These are phyloP conservation scores for Lepidurus packardi DNA, from an alignment of 1,140 invertebrate genomes.

Conservation along the genomic window DNA sequence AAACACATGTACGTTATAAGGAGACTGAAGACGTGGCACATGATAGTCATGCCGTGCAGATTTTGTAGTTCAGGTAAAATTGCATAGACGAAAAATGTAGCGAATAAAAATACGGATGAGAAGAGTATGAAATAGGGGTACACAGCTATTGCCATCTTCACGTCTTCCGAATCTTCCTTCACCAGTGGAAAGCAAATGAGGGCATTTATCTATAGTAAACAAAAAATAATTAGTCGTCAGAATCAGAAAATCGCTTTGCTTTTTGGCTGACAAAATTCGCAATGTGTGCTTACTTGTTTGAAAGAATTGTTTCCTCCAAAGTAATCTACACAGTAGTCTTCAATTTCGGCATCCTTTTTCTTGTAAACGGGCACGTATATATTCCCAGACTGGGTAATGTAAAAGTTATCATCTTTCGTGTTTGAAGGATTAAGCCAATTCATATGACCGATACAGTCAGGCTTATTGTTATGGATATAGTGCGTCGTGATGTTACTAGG, in stretches of 20 bases:
- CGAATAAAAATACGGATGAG: slow-evolving; percentile 62
- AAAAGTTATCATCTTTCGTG: background rate
- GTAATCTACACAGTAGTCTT: slow-evolving; percentile 23
- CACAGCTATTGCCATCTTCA: background rate
- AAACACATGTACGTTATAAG: slow-evolving; percentile 56
- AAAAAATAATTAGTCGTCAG: background rate
- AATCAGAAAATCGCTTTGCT: background rate
- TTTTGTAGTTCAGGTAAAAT: slow-evolving; percentile 62
- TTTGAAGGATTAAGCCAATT: background rate
- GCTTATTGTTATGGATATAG: background rate
- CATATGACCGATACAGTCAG: background rate
- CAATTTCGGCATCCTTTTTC: background rate
- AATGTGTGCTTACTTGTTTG: background rate
- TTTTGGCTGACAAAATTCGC: background rate
- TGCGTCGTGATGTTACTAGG: background rate
- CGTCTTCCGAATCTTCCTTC: slow-evolving; percentile 5
- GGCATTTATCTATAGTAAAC: background rate
- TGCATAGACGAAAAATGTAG: slow-evolving; percentile 64
- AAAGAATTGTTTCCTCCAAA: background rate
- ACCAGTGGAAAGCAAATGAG: slow-evolving; percentile 25
- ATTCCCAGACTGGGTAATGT: background rate
- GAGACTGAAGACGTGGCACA: slow-evolving; percentile 62
- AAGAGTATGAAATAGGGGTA: slow-evolving; percentile 53
- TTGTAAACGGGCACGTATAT: background rate
- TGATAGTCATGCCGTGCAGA: slow-evolving; percentile 58